phyloP scores from a whole-genome alignment of 2,113 vertebrate genomes.

The Lipotes vexillifer region DNA sequence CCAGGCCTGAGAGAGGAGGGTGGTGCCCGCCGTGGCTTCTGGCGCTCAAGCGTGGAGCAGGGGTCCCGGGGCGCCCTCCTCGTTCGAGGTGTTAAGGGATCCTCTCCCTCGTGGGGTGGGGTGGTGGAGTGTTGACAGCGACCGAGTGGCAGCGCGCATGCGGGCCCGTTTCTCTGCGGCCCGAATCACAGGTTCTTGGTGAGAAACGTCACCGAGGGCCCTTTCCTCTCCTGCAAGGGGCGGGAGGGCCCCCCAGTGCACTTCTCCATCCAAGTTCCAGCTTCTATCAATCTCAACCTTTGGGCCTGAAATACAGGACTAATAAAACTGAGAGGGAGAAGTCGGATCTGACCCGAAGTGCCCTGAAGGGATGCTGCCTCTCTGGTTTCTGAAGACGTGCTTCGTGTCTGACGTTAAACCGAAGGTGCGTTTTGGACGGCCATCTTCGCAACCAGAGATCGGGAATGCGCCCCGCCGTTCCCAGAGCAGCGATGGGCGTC shows the following conservation, averaged over 20 bases:
- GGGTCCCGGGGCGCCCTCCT: background rate
- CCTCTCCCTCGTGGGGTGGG: fast-evolving
- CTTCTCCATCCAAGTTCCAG: background rate
- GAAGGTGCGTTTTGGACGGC: background rate
- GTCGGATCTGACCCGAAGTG: conserved; percentile 9
- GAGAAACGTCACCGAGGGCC: background rate
- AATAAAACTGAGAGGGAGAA: background rate
- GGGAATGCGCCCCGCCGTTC: background rate
- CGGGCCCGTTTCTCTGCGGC: background rate
- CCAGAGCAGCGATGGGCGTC: background rate
- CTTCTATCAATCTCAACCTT: background rate
- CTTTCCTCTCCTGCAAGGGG: conserved; percentile 27
- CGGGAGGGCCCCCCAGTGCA: background rate
- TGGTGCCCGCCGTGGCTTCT: fast-evolving
- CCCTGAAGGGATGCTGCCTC: background rate
- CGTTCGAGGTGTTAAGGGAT: fast-evolving
- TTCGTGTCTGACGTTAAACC: background rate
- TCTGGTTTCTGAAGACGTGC: background rate
- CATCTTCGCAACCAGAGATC: background rate
- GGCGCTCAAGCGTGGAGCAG: background rate
- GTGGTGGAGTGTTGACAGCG: background rate
- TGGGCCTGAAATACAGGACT: conserved; percentile 34
- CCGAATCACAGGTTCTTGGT: background rate
- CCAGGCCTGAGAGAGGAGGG: background rate
- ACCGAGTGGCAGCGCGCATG: background rate